A percentile compares a stretch with the other conserved stretches of the same genome.
Conservation (phyloP, 2,113 vertebrate species). For the Telmatochromis sp. region DNA sequence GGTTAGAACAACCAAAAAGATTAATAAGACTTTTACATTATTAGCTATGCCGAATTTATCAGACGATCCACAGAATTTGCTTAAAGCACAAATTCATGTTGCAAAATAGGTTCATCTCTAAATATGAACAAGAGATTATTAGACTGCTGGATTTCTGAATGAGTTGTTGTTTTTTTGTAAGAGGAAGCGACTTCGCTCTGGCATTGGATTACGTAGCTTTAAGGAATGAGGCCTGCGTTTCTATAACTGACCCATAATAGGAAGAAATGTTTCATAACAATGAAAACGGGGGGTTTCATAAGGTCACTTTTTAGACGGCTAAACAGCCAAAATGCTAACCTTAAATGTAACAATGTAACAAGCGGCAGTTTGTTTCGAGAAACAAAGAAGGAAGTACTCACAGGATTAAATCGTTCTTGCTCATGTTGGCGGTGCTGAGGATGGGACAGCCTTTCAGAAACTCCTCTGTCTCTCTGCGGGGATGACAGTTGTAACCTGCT, state of each 20-base stretch:
- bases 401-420: constrained; percentile 62
- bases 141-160: not conserved
- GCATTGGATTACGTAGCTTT: not conserved
- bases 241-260: not conserved
- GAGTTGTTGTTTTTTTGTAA: not conserved
- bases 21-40: not conserved
- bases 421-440: constrained; percentile 44
- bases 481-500: not conserved
- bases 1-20: not conserved
- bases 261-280: not conserved
- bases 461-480: not conserved
- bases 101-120: accelerated
- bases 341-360: not conserved
- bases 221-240: not conserved
- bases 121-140: not conserved
- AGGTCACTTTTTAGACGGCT: not conserved
- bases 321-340: not conserved
- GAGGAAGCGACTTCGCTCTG: not conserved
- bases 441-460: not conserved
- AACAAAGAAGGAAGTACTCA: constrained; percentile 28
- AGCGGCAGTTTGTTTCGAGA: not conserved
- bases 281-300: not conserved
- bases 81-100: not conserved
- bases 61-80: not conserved
- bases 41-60: not conserved